Evolutionary conservation across 2,888 invertebrate species (phyloP), one percentile per base, ranked within the genome.

Genomic region (Entomobrya proxima): DNA sequence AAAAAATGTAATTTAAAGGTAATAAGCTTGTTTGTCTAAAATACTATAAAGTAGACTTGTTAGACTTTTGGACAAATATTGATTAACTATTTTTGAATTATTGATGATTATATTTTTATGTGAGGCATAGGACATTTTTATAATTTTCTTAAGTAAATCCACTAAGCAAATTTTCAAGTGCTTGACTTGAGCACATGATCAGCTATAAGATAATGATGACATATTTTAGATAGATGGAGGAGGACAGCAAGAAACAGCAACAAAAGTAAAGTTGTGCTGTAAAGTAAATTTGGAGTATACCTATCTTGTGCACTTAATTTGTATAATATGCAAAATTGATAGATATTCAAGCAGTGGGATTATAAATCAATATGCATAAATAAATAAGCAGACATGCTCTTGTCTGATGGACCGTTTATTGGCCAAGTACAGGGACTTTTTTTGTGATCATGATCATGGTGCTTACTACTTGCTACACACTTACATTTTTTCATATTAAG

Each of bases 381-480:
- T n/a, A n/a, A n/a, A n/a, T n/a, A n/a, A n/a, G n/a, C n/a, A n/a
- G n/a, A n/a, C n/a, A n/a, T n/a, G n/a, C n/a, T n/a, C n/a, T n/a
- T n/a, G n/a, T n/a, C n/a, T 64, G 37, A 67, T 67, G 67, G 35
- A 67, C 67, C 72, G 30, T 72, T 69, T 64, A 64, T 27, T 82
- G 82, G 82, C 75, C 82, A 75, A 82, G 82, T 82, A 74, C 75
- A 82, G 82, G 82, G 82, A 82, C 75, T 74, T 35, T 55, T n/a
- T n/a, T n/a, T n/a, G n/a, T n/a, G n/a, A n/a, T n/a, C n/a, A n/a
- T n/a, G n/a, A n/a, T n/a, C n/a, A n/a, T n/a, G n/a, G n/a, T n/a
- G n/a, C n/a, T n/a, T n/a, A n/a, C n/a, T n/a, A 18, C 55, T 52
- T n/a, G 52, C 52, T 15, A n/a, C 6, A 30, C 9, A 74, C 47